These are phyloP conservation scores for Myiozetetes cayanensis DNA, from an alignment of 2,113 vertebrate genomes.

Conservation along the genomic window DNA sequence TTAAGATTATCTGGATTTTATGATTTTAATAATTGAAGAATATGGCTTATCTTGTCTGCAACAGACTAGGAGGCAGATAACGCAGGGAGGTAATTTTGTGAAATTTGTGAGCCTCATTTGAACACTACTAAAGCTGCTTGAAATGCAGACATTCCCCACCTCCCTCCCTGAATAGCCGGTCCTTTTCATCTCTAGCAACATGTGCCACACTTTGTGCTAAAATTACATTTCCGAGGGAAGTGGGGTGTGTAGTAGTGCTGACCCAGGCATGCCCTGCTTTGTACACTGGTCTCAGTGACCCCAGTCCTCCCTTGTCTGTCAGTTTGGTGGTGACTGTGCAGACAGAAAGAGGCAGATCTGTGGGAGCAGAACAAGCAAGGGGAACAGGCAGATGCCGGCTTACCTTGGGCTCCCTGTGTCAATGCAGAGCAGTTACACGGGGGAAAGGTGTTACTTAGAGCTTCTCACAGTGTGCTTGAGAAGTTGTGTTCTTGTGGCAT, in stretches of 20 bases:
- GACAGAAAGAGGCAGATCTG: background rate
- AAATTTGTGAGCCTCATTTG: background rate
- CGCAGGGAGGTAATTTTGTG: background rate
- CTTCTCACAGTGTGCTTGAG: background rate
- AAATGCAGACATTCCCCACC: background rate
- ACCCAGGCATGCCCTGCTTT: background rate
- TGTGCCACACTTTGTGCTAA: background rate
- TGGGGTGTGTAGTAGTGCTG: background rate
- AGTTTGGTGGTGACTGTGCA: background rate
- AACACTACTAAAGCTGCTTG: background rate
- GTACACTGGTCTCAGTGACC: background rate
- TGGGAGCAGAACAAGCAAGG: background rate
- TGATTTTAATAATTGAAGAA: background rate
- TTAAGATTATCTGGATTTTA: background rate
- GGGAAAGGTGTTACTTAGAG: background rate
- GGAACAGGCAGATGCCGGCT: background rate
- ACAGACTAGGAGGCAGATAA: background rate
- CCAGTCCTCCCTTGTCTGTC: background rate
- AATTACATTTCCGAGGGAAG: background rate
- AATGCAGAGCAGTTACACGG: fast-evolving
- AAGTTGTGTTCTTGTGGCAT: background rate
- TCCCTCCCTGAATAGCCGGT: fast-evolving
- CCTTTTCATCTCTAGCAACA: background rate
- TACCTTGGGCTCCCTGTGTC: background rate
- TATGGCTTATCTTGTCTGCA: background rate